Percentiles rank a stretch among this genome's conserved stretches.
Evolutionary conservation across 1,140 invertebrate species (phyloP).

Genomic region (Philotrypesis tridentata): DNA sequence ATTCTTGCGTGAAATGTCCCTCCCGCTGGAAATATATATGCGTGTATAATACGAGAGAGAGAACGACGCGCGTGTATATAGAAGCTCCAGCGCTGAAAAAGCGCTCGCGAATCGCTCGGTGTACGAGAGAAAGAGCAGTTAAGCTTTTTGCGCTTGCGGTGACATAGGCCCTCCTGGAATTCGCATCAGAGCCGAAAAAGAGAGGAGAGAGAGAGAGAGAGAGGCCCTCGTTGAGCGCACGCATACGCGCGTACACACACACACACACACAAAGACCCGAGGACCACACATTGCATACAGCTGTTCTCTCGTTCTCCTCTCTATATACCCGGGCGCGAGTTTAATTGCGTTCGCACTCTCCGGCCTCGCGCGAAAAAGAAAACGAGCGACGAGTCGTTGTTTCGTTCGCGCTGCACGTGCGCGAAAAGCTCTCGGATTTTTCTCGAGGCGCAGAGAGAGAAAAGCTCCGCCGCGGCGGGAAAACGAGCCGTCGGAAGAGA

Average conservation of each 20-base stretch:
- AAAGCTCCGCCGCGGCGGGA: neutral
- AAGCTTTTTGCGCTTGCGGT: neutral
- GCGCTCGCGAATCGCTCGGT: neutral
- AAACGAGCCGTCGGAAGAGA: neutral
- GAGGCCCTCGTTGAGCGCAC: neutral
- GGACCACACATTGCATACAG: neutral
- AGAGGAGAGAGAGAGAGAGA: too few relatives aligned
- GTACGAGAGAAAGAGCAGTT: neutral
- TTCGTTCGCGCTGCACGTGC: too few relatives aligned
- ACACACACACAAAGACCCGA: neutral
- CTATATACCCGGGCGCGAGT: neutral
- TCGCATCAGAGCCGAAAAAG: neutral
- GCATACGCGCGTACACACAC: neutral
- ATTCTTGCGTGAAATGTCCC: too few relatives aligned
- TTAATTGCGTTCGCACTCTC: slow-evolving; percentile 5
- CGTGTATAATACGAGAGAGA: too few relatives aligned
- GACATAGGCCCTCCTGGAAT: neutral
- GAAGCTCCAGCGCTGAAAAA: too few relatives aligned
- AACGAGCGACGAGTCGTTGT: too few relatives aligned
- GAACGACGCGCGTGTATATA: neutral
- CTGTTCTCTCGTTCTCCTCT: neutral
- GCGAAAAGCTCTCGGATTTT: too few relatives aligned
- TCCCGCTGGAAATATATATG: too few relatives aligned
- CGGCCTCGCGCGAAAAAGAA: too few relatives aligned
- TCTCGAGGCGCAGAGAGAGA: too few relatives aligned